These are phyloP conservation scores for Galemys pyrenaicus DNA, from an alignment of 2,113 vertebrate genomes.

Conservation along the genomic window DNA sequence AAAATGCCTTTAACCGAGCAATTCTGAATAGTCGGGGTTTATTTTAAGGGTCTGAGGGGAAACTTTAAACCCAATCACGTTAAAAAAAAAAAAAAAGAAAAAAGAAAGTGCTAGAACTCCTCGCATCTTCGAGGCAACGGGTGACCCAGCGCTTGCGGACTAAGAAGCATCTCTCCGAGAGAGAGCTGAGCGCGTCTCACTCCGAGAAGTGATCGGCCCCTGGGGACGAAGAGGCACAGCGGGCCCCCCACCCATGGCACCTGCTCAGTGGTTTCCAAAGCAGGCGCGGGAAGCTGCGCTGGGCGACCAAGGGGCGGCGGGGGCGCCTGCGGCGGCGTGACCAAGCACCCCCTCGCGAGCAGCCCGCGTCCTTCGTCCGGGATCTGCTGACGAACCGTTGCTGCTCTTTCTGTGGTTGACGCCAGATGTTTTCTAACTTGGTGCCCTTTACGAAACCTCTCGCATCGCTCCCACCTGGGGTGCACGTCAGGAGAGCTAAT, in stretches of 20 bases:
- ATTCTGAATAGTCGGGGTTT: background rate
- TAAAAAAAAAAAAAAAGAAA: background rate
- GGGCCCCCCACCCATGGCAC: background rate
- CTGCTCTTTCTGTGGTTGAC: background rate
- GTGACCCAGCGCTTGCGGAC: background rate
- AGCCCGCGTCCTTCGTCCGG: background rate
- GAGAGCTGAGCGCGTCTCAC: background rate
- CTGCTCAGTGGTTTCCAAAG: background rate
- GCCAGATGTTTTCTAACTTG: background rate
- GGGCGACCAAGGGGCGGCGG: too few relatives aligned
- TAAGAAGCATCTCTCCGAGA: background rate
- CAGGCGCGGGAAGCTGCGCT: too few relatives aligned
- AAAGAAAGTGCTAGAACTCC: background rate
- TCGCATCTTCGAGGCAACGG: background rate
- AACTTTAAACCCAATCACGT: background rate
- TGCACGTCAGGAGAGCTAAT: constrained; percentile 4
- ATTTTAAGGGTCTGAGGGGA: background rate
- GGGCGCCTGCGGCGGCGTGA: too few relatives aligned
- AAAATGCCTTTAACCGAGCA: background rate
- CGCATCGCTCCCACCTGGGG: background rate
- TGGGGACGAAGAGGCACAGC: too few relatives aligned
- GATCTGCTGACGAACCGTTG: background rate
- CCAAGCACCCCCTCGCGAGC: too few relatives aligned
- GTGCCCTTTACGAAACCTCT: background rate
- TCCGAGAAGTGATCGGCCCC: too few relatives aligned